Evolutionary conservation across 2,113 vertebrate species (phyloP), one percentile per base, ranked within the genome.

Genomic region (Perca schrenkii): DNA sequence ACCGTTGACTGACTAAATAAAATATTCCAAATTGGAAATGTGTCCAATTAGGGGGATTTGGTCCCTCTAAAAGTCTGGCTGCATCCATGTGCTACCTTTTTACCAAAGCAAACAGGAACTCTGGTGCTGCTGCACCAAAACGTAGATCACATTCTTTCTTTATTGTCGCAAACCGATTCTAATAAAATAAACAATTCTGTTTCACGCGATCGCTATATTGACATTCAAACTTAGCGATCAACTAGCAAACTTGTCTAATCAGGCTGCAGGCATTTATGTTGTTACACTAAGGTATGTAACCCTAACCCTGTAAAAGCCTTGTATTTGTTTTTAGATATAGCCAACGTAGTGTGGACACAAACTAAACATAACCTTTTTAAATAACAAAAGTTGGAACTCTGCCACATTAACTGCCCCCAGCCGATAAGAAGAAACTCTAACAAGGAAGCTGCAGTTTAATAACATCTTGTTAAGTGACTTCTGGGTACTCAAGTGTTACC

Each of bases 401-500:
- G 13, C 34, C 43, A 34, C 6, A 17, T 79, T 28, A 40, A 4
- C 14, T 36, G 22, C 69, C 63, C 28, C 16, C 52, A 75, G 63
- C 13, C 16, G 1, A 19, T 11, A 3, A 40, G 50, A 15, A 47
- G 11, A 60, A 67, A 71, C 50, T 47, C 67, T 1, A 62, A 76
- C 2, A 53, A n/a, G 28, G 17, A 49, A 81, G 57, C 10, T 25
- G 31, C 54, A 60, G 49, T 36, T 85, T 68, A 71, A 80, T 72
- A 65, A 28, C 36, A 19, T 49, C 25, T 16, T 60, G 47, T 28
- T 53, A 63, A 76, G 47, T 74, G 47, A 86, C 52, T 36, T 65
- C 31, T 67, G 57, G n/a, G 14, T 16, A 8, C 22, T 73, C 31
- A 10, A 50, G 80, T 72, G 63, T 68, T 61, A 62, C 67, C n/a